Evolutionary conservation across 2,888 invertebrate species (phyloP), one percentile per base, ranked within the genome.

Genomic region (Diogma glabrata): DNA sequence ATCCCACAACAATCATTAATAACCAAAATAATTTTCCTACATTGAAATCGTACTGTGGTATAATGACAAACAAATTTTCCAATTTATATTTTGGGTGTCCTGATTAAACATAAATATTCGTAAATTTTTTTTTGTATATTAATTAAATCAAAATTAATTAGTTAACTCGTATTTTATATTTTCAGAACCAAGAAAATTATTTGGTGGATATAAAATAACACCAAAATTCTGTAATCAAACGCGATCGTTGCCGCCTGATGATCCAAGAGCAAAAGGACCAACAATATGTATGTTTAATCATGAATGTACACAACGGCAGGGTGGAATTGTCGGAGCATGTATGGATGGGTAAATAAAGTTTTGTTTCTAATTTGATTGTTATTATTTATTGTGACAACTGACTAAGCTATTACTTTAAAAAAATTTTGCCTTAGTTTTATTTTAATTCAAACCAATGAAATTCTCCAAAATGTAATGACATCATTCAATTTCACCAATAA

Each of bases 201-300:
- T 89, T 65, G 89, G 89, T 5, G 89, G 90, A 8, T 89, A 90
- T 67, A 75, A 85, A 64, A 90, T 90, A 73, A 85, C 87, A 12
- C 89, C 89, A 4, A 79, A 83, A 57, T 78, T 81, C 58, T 90
- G 90, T 69, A 82, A 83, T 61, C 81, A 87, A 17, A 77, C 82
- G 5, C 71, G 80, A 63, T 77, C 80, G 33, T 72, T 81, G 17
- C 75, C 72, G 30, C 64, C 73, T 57, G 73, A 76, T 43, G 78
- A 80, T 59, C 72, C 75, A 4, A 63, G 70, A 40, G 59, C 65
- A n/a, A 73, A 75, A 58, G 83, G 84, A 1, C 82, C 82, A 36
- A 86, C 84, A 33, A 82, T 89, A 61, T 92, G 92, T 69, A 92
- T 92, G 92, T 93, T 92, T 73, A 91, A 92, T 70, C 88, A 89